Percentiles rank a stretch among this genome's conserved stretches.
phyloP scores from a whole-genome alignment of 2,888 invertebrate species.

The Andricus quercusramuli region DNA sequence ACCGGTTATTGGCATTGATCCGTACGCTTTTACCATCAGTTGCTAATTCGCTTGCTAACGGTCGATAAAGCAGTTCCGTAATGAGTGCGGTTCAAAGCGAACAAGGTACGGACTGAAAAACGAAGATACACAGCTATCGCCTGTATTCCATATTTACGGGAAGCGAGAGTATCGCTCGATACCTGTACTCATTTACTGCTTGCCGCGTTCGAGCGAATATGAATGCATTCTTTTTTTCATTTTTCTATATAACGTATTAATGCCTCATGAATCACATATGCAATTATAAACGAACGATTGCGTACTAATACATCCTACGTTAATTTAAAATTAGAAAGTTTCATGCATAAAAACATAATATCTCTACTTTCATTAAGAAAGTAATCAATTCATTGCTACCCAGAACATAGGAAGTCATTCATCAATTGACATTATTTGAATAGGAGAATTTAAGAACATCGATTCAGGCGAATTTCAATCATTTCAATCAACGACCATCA shows the following conservation, averaged over 20 bases:
- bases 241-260: neutral
- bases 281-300: neutral
- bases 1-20: neutral
- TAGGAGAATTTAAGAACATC: too few species aligned
- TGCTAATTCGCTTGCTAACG: neutral
- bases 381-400: neutral
- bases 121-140: neutral
- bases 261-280: neutral
- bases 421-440: too few species aligned
- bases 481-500: too few species aligned
- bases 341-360: neutral
- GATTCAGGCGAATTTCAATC: too few species aligned
- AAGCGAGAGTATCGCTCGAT: neutral
- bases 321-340: neutral
- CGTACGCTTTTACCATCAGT: neutral
- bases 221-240: neutral
- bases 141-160: neutral
- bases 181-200: neutral
- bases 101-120: neutral
- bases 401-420: too few species aligned
- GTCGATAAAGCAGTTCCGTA: neutral
- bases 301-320: neutral
- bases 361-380: neutral
- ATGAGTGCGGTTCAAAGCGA: constrained; percentile 1
- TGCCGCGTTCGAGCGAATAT: neutral